Conservation (phyloP, 2,888 invertebrate genomes). For the Dolichopus griseipennis region DNA sequence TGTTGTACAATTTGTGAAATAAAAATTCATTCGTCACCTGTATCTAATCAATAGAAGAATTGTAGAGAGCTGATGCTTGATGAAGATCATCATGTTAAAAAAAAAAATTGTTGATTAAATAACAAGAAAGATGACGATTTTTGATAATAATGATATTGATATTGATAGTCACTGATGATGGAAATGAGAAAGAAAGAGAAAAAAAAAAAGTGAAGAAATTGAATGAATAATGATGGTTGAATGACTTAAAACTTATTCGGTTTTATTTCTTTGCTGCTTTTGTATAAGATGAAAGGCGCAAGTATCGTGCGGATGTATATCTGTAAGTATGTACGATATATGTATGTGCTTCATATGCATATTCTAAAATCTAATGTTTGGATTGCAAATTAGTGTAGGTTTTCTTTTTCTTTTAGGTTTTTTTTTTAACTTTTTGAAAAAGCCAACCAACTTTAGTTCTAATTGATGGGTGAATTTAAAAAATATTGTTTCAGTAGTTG, state of each 20-base stretch:
- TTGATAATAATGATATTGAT: no score
- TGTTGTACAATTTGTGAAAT: background rate
- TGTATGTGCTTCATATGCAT: no score
- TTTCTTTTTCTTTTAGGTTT: background rate
- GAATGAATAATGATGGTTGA: conserved; percentile 2
- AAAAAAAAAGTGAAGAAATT: background rate
- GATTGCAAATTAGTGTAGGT: background rate
- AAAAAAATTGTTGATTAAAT: background rate
- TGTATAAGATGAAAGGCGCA: no score
- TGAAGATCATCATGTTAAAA: background rate
- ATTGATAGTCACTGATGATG: no score
- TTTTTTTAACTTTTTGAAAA: no score
- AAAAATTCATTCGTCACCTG: background rate
- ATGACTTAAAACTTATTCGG: background rate
- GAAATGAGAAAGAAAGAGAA: no score
- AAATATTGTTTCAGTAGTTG: no score
- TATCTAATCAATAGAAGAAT: background rate
- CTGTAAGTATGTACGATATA: no score
- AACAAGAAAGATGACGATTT: no score
- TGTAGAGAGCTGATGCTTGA: background rate
- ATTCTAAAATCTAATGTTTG: no score
- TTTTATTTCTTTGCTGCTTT: background rate
- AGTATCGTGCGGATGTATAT: no score
- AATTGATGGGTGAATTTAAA: background rate
- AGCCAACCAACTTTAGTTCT: no score